Conservation (phyloP, 2,113 vertebrate species). For the Fulmarus glacialis region DNA sequence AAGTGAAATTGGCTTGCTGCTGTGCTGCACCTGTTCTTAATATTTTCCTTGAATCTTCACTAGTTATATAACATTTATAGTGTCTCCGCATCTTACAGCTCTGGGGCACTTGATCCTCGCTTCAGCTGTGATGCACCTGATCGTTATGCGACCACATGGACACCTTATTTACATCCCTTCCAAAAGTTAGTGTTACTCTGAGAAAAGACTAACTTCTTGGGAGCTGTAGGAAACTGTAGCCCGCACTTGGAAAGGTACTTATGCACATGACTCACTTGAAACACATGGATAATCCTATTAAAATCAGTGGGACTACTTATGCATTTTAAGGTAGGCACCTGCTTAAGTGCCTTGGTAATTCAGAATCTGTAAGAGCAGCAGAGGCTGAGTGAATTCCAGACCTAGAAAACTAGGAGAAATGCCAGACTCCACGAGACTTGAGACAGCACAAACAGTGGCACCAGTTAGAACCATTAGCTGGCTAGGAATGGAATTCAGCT, state of each 20-base stretch:
- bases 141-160: not conserved
- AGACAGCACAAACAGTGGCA: not conserved
- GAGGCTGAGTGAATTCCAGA: slow-evolving; percentile 19
- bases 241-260: not conserved
- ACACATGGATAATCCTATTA: not conserved
- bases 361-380: not conserved
- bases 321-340: slow-evolving; percentile 24
- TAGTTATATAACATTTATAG: not conserved
- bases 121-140: not conserved
- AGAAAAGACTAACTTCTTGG: not conserved
- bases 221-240: not conserved
- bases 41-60: not conserved
- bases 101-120: not conserved
- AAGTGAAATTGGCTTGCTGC: not conserved
- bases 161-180: not conserved
- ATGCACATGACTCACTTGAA: not conserved
- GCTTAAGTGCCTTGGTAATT: slow-evolving; percentile 20
- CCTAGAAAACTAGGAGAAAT: not conserved
- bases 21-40: slow-evolving; percentile 19
- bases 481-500: slow-evolving; percentile 42
- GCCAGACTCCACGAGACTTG: not conserved
- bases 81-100: not conserved
- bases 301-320: not conserved
- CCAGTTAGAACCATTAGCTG: slow-evolving; percentile 23
- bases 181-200: not conserved